These are phyloP conservation scores for Pseudomugil gertrudae DNA, from an alignment of 2,797 vertebrate species.

Conservation along the genomic window DNA sequence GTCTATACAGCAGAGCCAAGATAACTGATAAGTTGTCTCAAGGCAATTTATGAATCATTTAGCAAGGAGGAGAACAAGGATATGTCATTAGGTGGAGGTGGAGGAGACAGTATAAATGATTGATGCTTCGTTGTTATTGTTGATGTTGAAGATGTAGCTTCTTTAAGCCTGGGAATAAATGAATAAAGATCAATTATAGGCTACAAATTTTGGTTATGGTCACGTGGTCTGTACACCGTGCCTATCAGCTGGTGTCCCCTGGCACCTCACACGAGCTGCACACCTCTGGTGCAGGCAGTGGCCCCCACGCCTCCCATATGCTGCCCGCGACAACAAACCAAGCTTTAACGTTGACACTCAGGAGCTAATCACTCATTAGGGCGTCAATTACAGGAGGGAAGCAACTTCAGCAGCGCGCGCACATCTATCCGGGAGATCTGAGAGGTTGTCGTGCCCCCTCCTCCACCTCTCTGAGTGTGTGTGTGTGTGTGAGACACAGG, in stretches of 20 bases:
- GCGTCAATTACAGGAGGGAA: constrained; percentile 65
- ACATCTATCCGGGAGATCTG: constrained; percentile 41
- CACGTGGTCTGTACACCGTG: constrained; percentile 51
- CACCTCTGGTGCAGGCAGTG: constrained; percentile 53
- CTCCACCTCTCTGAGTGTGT: constrained; percentile 1
- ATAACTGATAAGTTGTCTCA: constrained; percentile 74
- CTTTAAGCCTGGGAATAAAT: too few relatives aligned
- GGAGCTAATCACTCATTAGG: constrained; percentile 78
- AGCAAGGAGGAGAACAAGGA: constrained; percentile 32
- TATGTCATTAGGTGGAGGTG: not conserved
- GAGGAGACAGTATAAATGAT: not conserved
- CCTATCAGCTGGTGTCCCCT: constrained; percentile 84
- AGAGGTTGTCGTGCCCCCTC: constrained; percentile 4
- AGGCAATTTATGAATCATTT: constrained; percentile 70
- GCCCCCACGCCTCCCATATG: constrained; percentile 84
- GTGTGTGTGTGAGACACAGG: constrained; percentile 52
- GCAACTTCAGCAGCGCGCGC: constrained; percentile 12
- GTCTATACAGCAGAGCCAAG: constrained; percentile 57
- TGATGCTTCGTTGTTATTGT: not conserved
- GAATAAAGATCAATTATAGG: constrained; percentile 37
- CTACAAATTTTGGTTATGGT: constrained; percentile 36
- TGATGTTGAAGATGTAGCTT: not conserved
- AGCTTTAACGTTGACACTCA: constrained; percentile 52
- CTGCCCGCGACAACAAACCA: constrained; percentile 57
- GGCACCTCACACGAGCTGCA: constrained; percentile 69